These are phyloP conservation scores for Melanotaenia nigrans DNA, from an alignment of 2,797 vertebrate genomes.

Conservation along the genomic window DNA sequence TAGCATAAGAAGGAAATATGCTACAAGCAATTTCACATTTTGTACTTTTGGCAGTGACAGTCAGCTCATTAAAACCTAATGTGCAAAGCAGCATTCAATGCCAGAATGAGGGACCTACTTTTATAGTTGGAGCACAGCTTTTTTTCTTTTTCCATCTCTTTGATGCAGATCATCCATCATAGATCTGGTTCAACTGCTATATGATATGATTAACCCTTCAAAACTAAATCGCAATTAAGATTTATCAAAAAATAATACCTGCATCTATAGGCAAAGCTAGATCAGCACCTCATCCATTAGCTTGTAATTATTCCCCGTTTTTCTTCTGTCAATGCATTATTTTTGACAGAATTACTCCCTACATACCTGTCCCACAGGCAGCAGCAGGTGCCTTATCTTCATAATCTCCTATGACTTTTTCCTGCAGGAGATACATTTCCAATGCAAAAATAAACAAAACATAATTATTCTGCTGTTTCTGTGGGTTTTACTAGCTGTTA, in stretches of 20 bases:
- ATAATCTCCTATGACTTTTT: conserved; percentile 15
- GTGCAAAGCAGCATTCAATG: neutral
- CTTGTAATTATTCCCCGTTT: conserved; percentile 10
- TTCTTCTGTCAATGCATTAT: conserved; percentile 9
- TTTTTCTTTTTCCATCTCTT: neutral
- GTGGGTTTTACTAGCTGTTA: conserved; percentile 7
- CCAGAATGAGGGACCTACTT: neutral
- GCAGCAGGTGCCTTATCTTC: conserved; percentile 4
- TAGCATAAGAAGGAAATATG: neutral
- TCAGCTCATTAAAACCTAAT: neutral
- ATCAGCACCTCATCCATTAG: neutral
- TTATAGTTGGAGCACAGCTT: neutral
- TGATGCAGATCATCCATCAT: neutral
- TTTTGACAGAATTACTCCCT: conserved; percentile 1
- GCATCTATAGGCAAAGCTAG: neutral
- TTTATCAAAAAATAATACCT: neutral
- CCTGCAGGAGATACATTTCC: conserved; percentile 6
- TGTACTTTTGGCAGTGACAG: neutral
- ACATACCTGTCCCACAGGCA: conserved; percentile 30
- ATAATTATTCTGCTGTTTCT: neutral
- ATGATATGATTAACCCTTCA: neutral
- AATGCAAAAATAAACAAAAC: conserved; percentile 32
- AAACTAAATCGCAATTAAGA: neutral
- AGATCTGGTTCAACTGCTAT: neutral
- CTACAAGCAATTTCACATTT: neutral